A percentile compares a stretch with the other conserved stretches of the same genome.
Evolutionary conservation across 2,113 vertebrate genomes (phyloP).

Genomic region (Uria aalge): DNA sequence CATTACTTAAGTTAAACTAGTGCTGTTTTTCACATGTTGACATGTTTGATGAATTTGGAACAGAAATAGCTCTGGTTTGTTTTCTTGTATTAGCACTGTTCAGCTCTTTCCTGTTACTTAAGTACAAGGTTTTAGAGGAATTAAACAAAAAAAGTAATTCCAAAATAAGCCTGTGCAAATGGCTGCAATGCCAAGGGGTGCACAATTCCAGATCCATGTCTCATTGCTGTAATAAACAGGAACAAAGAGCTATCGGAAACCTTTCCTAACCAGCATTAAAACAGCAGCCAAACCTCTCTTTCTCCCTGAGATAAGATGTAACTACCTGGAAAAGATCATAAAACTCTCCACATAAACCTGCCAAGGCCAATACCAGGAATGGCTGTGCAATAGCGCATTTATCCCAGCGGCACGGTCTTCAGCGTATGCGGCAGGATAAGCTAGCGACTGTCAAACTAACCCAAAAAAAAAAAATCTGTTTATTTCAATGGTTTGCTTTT

Average conservation of each 20-base stretch:
- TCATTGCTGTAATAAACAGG: neutral
- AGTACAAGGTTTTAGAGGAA: neutral
- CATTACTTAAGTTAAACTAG: neutral
- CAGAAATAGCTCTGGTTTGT: neutral
- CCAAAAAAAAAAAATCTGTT: neutral
- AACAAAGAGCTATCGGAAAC: neutral
- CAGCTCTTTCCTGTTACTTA: neutral
- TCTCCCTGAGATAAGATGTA: rapidly evolving
- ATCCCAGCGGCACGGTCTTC: rapidly evolving
- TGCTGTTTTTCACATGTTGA: rapidly evolving
- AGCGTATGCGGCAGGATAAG: neutral
- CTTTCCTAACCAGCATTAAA: neutral
- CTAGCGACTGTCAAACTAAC: neutral
- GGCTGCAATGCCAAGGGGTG: neutral
- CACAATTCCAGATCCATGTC: rapidly evolving
- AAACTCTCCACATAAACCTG: neutral
- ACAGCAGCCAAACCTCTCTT: neutral
- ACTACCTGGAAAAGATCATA: neutral
- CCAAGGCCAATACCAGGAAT: rapidly evolving
- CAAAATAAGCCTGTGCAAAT: neutral
- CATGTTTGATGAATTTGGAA: neutral
- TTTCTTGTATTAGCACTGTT: neutral
- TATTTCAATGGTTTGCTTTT: neutral
- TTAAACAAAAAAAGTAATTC: neutral
- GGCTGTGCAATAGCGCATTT: rapidly evolving